Conservation (phyloP, 1,140 invertebrate genomes). For the Whitmania pigra region DNA sequence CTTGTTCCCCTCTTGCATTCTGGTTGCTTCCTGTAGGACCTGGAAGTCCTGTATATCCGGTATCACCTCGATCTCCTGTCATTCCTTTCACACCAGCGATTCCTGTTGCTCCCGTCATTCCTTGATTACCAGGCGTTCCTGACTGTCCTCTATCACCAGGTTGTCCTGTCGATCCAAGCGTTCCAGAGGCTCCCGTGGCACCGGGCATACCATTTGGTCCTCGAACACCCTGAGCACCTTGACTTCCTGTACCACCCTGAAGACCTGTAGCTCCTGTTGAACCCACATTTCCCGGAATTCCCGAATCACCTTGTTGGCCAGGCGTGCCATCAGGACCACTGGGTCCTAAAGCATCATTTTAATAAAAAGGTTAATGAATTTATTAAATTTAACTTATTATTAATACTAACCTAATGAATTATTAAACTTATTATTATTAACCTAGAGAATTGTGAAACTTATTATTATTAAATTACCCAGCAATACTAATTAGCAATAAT, state of each 20-base stretch:
- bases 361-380: not conserved
- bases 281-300: slow-evolving; percentile 7
- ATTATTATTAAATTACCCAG: too few relatives aligned
- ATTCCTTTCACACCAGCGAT: not conserved
- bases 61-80: slow-evolving; percentile 25
- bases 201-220: slow-evolving; percentile 1
- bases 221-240: not conserved
- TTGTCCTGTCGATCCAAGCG: not conserved
- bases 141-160: slow-evolving; percentile 1
- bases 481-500: too few relatives aligned
- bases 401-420: too few relatives aligned
- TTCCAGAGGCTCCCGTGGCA: slow-evolving; percentile 13
- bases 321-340: slow-evolving; percentile 1
- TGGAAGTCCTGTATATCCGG: slow-evolving; percentile 14
- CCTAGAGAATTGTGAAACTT: too few relatives aligned
- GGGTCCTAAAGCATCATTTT: slow-evolving; percentile 12
- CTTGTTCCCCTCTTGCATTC: not conserved
- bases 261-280: not conserved
- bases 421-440: too few relatives aligned
- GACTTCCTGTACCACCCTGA: not conserved
- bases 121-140: not conserved
- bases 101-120: slow-evolving; percentile 2
- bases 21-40: slow-evolving; percentile 15
- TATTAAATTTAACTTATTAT: too few relatives aligned
- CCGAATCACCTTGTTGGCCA: slow-evolving; percentile 3